A percentile compares a stretch with the other conserved stretches of the same genome.
Evolutionary conservation across 1,140 invertebrate genomes (phyloP).

Genomic region (Pogonus chalceus): DNA sequence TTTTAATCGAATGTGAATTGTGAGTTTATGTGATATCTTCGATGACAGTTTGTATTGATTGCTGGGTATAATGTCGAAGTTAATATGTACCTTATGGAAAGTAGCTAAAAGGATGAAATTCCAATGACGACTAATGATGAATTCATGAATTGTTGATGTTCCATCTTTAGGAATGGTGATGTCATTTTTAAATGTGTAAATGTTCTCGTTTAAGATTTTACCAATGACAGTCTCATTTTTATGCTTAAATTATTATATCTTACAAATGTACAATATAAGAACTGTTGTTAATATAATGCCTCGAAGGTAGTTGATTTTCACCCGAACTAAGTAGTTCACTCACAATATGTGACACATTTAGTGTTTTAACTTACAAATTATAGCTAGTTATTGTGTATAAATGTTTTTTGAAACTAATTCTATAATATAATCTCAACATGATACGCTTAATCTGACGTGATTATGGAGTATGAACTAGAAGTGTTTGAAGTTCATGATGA

Average conservation of each 20-base stretch:
- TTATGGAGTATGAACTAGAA: constrained; percentile 35
- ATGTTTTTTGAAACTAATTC: background rate
- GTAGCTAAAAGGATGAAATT: background rate
- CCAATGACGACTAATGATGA: background rate
- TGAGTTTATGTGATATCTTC: background rate
- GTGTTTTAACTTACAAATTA: background rate
- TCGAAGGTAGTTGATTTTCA: background rate
- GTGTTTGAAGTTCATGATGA: constrained; percentile 35
- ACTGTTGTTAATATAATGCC: background rate
- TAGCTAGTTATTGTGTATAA: background rate
- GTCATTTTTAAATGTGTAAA: background rate
- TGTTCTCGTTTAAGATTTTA: background rate
- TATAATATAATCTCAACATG: background rate
- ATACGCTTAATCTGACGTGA: background rate
- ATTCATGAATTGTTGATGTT: background rate
- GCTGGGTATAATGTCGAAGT: background rate
- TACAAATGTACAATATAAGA: background rate
- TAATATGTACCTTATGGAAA: background rate
- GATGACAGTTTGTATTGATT: constrained; percentile 6
- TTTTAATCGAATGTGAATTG: too few relatives aligned
- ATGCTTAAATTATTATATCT: background rate
- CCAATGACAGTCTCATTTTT: background rate
- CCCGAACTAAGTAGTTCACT: background rate
- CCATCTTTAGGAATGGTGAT: constrained; percentile 1
- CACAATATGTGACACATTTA: background rate